Conservation (phyloP, 1,140 invertebrate genomes). For the Brachionus paranguensis region DNA sequence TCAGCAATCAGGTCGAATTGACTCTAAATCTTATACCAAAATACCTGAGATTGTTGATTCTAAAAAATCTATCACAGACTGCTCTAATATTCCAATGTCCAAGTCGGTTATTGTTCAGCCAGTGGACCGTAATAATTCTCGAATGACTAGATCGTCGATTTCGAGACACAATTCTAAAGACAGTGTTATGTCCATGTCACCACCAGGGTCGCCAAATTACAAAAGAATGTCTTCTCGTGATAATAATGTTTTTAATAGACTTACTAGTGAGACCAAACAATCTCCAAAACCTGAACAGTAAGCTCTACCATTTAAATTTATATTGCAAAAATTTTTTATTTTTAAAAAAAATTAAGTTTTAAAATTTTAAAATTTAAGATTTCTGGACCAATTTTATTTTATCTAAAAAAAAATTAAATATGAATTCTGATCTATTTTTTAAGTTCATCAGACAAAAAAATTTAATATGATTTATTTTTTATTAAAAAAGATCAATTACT, state of each 20-base stretch:
- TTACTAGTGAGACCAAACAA: slow-evolving; percentile 63
- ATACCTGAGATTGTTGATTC: slow-evolving; percentile 3
- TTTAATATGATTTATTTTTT: no score
- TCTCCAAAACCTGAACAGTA: slow-evolving; percentile 23
- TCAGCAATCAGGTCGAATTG: neutral
- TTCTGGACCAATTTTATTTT: no score
- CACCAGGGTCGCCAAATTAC: slow-evolving; percentile 47
- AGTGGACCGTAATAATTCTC: neutral
- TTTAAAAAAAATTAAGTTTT: neutral
- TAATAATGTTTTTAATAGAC: slow-evolving; percentile 68
- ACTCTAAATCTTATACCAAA: slow-evolving; percentile 38
- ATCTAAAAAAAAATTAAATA: no score
- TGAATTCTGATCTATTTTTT: no score
- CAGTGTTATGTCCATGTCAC: slow-evolving; percentile 43
- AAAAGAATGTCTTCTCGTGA: slow-evolving; percentile 62
- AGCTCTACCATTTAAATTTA: neutral
- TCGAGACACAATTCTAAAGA: slow-evolving; percentile 31
- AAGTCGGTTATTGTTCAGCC: neutral
- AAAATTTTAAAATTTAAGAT: no score
- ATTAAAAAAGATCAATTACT: no score
- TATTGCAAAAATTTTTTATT: neutral
- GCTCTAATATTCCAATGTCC: neutral
- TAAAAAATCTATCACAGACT: neutral
- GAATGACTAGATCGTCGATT: slow-evolving; percentile 22
- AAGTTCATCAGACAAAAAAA: no score